These are phyloP conservation scores for Ceratosolen fusciceps DNA, from an alignment of 1,140 invertebrate species.

Conservation along the genomic window DNA sequence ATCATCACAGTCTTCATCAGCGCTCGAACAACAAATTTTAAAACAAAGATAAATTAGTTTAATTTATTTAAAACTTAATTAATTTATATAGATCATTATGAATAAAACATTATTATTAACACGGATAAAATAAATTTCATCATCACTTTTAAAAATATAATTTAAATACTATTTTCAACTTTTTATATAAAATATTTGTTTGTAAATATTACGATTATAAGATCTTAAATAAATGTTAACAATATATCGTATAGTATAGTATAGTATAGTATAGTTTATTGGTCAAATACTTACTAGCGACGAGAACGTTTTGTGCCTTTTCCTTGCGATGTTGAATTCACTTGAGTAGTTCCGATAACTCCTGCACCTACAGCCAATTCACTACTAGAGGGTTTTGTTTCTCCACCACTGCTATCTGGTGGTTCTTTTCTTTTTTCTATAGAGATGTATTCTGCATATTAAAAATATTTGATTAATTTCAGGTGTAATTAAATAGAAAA, in stretches of 20 bases:
- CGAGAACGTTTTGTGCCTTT: constrained; percentile 81
- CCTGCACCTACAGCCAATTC: constrained; percentile 67
- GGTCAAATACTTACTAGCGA: constrained; percentile 79
- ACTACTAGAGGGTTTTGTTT: constrained; percentile 82
- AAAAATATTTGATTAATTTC: constrained; percentile 4
- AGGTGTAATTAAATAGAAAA: no score
- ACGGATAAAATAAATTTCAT: background rate
- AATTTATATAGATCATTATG: constrained; percentile 4
- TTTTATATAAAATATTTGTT: background rate
- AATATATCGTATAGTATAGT: no score
- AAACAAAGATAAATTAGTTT: constrained; percentile 68
- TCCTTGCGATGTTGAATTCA: constrained; percentile 73
- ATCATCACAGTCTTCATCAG: constrained; percentile 83
- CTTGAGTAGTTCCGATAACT: constrained; percentile 72
- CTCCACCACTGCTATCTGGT: constrained; percentile 76
- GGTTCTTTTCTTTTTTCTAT: constrained; percentile 91
- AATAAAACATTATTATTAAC: background rate
- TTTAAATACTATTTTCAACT: background rate
- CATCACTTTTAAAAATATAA: background rate
- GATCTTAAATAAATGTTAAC: background rate
- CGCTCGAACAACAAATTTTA: constrained; percentile 79
- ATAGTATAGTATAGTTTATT: background rate
- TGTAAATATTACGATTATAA: background rate
- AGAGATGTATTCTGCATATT: constrained; percentile 69
- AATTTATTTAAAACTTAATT: constrained; percentile 31